phyloP scores from a whole-genome alignment of 2,797 vertebrate species.

The Hydrophis major region DNA sequence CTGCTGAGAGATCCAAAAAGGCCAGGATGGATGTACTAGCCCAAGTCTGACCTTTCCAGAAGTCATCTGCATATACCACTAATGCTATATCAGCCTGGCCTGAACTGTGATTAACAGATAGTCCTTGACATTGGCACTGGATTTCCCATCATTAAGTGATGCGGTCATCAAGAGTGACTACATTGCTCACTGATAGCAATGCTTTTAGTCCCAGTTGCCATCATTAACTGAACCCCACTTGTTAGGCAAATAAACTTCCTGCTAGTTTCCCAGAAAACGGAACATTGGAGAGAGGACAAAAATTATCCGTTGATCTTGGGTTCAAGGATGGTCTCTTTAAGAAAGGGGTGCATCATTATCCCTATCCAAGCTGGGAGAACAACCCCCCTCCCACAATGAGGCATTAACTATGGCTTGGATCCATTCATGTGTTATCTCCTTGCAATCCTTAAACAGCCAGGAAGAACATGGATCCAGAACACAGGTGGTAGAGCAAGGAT shows the following conservation, averaged over 20 bases:
- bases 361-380: not conserved
- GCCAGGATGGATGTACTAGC: not conserved
- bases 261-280: not conserved
- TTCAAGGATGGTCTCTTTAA: not conserved
- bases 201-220: not conserved
- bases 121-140: not conserved
- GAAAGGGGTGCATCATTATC: not conserved
- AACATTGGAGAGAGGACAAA: not conserved
- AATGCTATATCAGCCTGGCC: not conserved
- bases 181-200: not conserved
- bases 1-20: not conserved
- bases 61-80: not conserved
- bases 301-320: not conserved
- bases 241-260: not conserved
- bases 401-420: not conserved
- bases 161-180: not conserved
- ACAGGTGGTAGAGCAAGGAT: not conserved
- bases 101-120: not conserved
- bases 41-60: not conserved
- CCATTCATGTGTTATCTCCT: not conserved
- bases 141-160: not conserved
- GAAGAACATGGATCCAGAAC: not conserved
- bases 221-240: not conserved
- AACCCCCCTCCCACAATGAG: not conserved
- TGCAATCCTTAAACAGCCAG: not conserved